Base-by-base conservation (phyloP, 2,113 vertebrate species). In the Nothocercus nigrocapillus region DNA sequence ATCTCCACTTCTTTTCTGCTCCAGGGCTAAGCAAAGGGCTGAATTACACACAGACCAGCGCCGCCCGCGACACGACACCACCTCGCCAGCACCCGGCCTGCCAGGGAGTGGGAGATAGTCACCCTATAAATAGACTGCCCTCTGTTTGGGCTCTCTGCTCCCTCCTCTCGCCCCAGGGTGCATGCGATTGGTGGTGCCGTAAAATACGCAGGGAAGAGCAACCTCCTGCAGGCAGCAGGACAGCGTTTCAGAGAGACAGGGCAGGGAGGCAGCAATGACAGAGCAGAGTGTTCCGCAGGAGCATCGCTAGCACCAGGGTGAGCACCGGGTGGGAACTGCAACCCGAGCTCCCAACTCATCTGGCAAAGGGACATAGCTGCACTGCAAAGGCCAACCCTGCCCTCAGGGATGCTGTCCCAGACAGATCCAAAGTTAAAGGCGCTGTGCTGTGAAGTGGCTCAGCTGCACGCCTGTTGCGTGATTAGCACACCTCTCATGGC, bases 91-190 rank as follows among this genome's bases (percentile, higher is more conserved):
- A 95, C 92, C 81, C 85, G 4, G 92, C 96, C 88, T 85, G 40
- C 66, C 93, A 95, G 90, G 80, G 95, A 94, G 93, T 95, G 94
- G 95, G 95, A 96, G 94, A 96, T 94, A 96, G 82, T 7, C 88
- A 36, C 44, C 78, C 96, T 97, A 96, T 93, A 97, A 96, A 96
- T 96, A 96, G 90, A 47, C 66, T 80, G 80, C 61, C 44, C 86
- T 89, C 74, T 84, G 77, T 69, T 94, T 95, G 69, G 92, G 77
- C 77, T 93, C 62, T 81, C 61, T 74, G 68, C 30, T 94, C 74
- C 69, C 80, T 92, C 69, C 2, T 2, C 61, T 24, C 45, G 58
- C 85, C 36, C 4, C 74, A 81, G 90, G 72, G 72, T 36, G 68
- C 82, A 78, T 21, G 56, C 44, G 14, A 80, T 59, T 80, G 69